Evolutionary conservation across 2,888 invertebrate species (phyloP).

Genomic region (Cosmia pyralina): DNA sequence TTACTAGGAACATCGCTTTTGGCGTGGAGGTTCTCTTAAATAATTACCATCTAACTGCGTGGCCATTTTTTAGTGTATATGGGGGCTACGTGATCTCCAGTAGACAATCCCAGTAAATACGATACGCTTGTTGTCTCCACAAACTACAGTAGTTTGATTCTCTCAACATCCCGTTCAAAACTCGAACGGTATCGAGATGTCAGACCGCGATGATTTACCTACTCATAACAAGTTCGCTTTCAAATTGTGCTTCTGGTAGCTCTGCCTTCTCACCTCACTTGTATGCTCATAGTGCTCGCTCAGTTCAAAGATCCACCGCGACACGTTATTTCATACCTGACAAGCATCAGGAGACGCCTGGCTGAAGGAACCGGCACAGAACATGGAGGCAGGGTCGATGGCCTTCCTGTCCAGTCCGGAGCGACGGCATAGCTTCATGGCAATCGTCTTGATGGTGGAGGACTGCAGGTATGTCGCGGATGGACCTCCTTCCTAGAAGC

Average conservation of each 20-base stretch:
- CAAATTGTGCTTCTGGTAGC: not conserved
- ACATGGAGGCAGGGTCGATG: slow-evolving; percentile 87
- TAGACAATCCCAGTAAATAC: not conserved
- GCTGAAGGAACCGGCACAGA: slow-evolving; percentile 88
- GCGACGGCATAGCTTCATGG: slow-evolving; percentile 85
- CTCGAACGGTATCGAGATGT: not conserved
- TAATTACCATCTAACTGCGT: not conserved
- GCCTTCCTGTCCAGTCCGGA: slow-evolving; percentile 83
- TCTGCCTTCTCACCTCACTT: not conserved
- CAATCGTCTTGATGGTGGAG: slow-evolving; percentile 81
- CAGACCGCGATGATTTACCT: not conserved
- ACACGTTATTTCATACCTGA: slow-evolving; percentile 75
- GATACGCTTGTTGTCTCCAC: not conserved
- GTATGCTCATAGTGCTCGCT: not conserved
- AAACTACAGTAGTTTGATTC: not conserved
- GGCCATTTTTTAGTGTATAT: not conserved
- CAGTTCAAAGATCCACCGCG: not conserved
- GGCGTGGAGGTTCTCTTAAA: not conserved
- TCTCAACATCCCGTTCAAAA: not conserved
- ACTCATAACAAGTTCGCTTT: not conserved
- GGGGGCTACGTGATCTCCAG: not conserved
- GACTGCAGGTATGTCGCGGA: slow-evolving; percentile 84
- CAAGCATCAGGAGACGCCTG: slow-evolving; percentile 88
- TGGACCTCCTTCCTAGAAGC: slow-evolving; percentile 81
- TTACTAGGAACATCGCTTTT: not conserved